These are phyloP conservation scores for Bicyclus anynana DNA, from an alignment of 1,140 invertebrate species.

Conservation along the genomic window DNA sequence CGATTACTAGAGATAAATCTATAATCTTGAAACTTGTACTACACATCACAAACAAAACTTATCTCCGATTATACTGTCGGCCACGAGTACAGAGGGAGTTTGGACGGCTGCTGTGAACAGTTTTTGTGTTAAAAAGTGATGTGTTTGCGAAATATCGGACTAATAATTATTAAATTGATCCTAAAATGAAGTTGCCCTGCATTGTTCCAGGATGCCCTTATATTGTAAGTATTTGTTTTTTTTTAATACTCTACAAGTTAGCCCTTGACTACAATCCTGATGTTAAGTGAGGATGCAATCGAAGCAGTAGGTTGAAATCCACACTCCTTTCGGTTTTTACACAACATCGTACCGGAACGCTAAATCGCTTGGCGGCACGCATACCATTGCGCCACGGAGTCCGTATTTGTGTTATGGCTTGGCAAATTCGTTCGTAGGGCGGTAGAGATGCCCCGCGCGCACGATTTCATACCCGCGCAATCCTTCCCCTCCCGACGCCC, in stretches of 20 bases:
- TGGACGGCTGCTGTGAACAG: slow-evolving; percentile 21
- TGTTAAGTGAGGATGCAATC: too few species aligned
- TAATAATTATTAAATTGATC: slow-evolving; percentile 2
- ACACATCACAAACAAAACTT: slow-evolving; percentile 31
- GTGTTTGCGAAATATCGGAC: neutral
- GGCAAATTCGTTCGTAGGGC: too few species aligned
- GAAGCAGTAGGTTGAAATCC: too few species aligned
- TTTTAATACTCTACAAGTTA: neutral
- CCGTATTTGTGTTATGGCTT: too few species aligned
- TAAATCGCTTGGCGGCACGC: too few species aligned
- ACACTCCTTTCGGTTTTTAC: too few species aligned
- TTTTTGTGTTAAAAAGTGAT: slow-evolving; percentile 29
- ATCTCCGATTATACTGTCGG: slow-evolving; percentile 53
- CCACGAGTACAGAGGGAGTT: slow-evolving; percentile 24
- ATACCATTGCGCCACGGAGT: too few species aligned
- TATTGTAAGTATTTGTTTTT: slow-evolving; percentile 39
- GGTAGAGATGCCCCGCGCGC: too few species aligned
- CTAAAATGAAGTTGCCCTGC: slow-evolving; percentile 49
- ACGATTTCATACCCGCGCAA: too few species aligned
- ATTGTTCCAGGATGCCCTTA: slow-evolving; percentile 45
- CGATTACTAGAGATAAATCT: too few species aligned
- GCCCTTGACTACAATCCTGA: neutral
- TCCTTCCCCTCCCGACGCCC: too few species aligned
- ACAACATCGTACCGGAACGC: too few species aligned
- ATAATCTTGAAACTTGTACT: neutral